A percentile compares a stretch with the other conserved stretches of the same genome.
phyloP scores from a whole-genome alignment of 2,113 vertebrate genomes.

The Labeo catla region DNA sequence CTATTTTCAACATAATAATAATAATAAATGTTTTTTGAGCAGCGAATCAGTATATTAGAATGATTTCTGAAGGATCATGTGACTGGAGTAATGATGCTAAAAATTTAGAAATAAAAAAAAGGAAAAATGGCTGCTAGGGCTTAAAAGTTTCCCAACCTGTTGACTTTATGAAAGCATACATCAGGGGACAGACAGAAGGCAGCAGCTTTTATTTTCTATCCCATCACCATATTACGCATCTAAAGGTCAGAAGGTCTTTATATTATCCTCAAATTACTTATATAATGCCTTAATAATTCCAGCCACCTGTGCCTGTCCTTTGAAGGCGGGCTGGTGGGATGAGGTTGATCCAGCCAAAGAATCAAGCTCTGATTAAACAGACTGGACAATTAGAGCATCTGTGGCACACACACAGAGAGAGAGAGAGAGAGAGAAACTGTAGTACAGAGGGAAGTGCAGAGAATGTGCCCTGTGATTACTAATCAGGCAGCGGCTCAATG shows the following conservation, averaged over 20 bases:
- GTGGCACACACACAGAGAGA: not conserved
- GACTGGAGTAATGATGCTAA: too few species aligned
- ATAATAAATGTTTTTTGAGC: too few species aligned
- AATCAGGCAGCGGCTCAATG: slow-evolving; percentile 20
- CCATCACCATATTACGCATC: not conserved
- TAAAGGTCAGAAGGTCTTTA: not conserved
- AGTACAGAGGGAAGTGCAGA: not conserved
- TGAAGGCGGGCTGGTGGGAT: not conserved
- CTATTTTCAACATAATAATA: too few species aligned
- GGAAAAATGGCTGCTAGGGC: not conserved
- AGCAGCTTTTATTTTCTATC: slow-evolving; percentile 4
- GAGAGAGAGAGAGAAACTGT: not conserved
- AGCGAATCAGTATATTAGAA: too few species aligned
- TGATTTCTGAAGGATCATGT: too few species aligned
- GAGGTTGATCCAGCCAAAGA: slow-evolving; percentile 38
- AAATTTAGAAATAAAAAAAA: not conserved
- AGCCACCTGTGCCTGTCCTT: slow-evolving; percentile 4
- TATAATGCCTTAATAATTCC: not conserved
- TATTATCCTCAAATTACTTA: slow-evolving; percentile 3
- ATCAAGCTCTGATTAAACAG: slow-evolving; percentile 39
- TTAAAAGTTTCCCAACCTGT: not conserved
- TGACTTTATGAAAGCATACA: not conserved
- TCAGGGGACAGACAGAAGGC: not conserved
- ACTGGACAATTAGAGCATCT: slow-evolving; percentile 21
- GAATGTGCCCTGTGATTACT: slow-evolving; percentile 20